These are phyloP conservation scores for Antennarius maculatus DNA, from an alignment of 2,797 vertebrate genomes.

Conservation along the genomic window DNA sequence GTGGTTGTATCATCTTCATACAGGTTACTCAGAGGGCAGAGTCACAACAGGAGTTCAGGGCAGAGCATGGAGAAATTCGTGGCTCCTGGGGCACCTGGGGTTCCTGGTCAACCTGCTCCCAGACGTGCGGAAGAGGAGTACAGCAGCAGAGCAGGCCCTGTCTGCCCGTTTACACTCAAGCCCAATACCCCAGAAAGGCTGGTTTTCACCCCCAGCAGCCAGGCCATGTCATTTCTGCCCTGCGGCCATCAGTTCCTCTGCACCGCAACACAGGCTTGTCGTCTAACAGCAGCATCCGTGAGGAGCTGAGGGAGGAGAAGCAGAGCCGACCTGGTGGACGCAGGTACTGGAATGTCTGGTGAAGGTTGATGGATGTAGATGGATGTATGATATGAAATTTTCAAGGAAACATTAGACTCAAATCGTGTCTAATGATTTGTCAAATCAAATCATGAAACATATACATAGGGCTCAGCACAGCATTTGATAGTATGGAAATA, in stretches of 20 bases:
- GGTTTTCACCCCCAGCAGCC: constrained; percentile 34
- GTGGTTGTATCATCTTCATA: constrained; percentile 28
- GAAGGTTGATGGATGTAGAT: not conserved
- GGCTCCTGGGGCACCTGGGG: constrained; percentile 93
- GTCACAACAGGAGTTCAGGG: constrained; percentile 65
- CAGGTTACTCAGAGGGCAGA: constrained; percentile 88
- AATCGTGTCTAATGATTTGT: too few relatives aligned
- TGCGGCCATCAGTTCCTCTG: constrained; percentile 79
- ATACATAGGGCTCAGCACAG: not conserved
- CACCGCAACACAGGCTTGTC: constrained; percentile 67
- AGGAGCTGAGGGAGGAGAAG: constrained; percentile 57
- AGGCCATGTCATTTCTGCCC: constrained; percentile 61
- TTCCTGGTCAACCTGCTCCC: constrained; percentile 90
- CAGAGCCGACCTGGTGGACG: constrained; percentile 56
- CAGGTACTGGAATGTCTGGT: constrained; percentile 58
- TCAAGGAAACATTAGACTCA: too few relatives aligned
- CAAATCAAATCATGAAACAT: not conserved
- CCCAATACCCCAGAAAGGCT: constrained; percentile 39
- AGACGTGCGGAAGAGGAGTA: constrained; percentile 89
- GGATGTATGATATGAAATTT: not conserved
- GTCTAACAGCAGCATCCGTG: constrained; percentile 55
- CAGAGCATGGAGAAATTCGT: constrained; percentile 63
- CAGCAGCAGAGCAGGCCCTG: constrained; percentile 91
- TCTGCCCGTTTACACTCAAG: constrained; percentile 78
- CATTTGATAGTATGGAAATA: not conserved